Conservation (phyloP, 2,113 vertebrate species). For the Spermophilus dauricus region DNA sequence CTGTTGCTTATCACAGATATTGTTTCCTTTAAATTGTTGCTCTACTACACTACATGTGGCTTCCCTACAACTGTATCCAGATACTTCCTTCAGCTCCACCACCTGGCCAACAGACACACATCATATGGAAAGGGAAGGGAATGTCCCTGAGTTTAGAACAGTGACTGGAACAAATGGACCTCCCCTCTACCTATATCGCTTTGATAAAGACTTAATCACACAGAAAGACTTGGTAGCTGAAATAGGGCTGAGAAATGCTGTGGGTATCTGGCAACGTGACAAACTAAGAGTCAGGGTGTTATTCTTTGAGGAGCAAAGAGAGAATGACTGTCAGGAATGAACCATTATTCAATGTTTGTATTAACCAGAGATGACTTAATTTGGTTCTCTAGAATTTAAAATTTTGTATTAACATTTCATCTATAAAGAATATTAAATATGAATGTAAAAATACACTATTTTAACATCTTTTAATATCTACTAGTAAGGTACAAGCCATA, state of each 20-base stretch:
- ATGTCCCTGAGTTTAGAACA: too few species aligned
- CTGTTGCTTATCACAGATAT: background rate
- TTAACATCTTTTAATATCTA: background rate
- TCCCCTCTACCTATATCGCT: background rate
- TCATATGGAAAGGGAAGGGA: too few species aligned
- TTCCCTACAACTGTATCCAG: background rate
- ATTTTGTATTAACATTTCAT: background rate
- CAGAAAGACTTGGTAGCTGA: accelerated
- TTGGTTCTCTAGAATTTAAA: background rate
- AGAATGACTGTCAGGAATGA: background rate
- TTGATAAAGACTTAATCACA: background rate
- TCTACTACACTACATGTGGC: background rate
- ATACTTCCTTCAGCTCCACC: background rate
- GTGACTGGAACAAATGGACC: too few species aligned
- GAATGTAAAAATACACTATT: background rate
- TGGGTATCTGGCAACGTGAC: too few species aligned
- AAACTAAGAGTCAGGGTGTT: background rate
- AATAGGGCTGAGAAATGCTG: background rate
- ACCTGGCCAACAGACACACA: background rate
- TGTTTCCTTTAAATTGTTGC: background rate
- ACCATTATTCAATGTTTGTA: background rate
- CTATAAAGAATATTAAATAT: background rate
- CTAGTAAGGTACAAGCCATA: background rate
- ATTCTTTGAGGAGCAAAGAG: background rate
- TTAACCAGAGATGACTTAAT: background rate